Evolutionary conservation across 2,888 invertebrate genomes (phyloP).

Genomic region (Polyommatus icarus): DNA sequence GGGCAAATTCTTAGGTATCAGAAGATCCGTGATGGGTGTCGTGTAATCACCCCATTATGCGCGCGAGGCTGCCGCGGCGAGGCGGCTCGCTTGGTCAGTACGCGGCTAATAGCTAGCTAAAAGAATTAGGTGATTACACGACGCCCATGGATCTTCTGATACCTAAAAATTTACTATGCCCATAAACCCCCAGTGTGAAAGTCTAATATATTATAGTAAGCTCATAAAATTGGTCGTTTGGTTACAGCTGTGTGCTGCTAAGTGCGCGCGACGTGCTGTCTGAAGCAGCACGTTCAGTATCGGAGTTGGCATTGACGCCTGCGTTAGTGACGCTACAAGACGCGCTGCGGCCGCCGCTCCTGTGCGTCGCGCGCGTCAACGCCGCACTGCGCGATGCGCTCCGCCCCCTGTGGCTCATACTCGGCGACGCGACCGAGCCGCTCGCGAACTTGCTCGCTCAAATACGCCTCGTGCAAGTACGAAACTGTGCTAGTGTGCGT

Average conservation of each 20-base stretch:
- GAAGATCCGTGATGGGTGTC: too few species aligned
- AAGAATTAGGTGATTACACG: too few species aligned
- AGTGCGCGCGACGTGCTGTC: conserved; percentile 47
- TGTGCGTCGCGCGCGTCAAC: conserved; percentile 81
- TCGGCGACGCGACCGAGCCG: conserved; percentile 51
- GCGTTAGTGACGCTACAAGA: conserved; percentile 84
- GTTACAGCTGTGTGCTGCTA: conserved; percentile 45
- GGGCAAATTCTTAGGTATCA: too few species aligned
- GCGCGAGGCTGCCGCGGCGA: too few species aligned
- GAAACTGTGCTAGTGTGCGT: conserved; percentile 34
- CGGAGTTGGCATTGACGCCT: conserved; percentile 87
- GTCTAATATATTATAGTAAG: too few species aligned
- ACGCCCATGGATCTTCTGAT: too few species aligned
- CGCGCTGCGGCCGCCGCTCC: conserved; percentile 85
- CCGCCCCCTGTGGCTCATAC: conserved; percentile 45
- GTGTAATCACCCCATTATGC: too few species aligned
- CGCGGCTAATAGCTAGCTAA: too few species aligned
- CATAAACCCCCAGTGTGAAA: too few species aligned
- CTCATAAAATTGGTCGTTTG: neutral
- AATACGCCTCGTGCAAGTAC: conserved; percentile 50
- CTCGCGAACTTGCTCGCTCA: conserved; percentile 49
- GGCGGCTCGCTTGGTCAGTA: too few species aligned
- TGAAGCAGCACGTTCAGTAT: conserved; percentile 49
- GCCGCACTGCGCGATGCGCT: conserved; percentile 83
- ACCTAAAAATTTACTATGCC: too few species aligned